Percentiles rank a stretch among this genome's conserved stretches.
Conservation (phyloP, 2,888 invertebrate genomes). For the Netelia melanura region DNA sequence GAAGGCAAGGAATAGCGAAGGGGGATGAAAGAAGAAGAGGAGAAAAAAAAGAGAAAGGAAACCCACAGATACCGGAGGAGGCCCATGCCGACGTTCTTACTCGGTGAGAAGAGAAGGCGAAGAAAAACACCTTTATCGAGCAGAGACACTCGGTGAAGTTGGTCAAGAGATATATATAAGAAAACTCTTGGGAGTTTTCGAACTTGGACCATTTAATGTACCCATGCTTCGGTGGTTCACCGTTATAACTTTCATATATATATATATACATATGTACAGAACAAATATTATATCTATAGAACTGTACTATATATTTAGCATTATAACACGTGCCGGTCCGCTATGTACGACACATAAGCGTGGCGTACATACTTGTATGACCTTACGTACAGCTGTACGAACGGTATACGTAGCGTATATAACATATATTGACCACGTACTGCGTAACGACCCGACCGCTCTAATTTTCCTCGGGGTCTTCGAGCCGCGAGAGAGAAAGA, state of each 20-base stretch:
- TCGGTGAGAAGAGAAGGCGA: slow-evolving; percentile 70
- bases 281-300: slow-evolving; percentile 11
- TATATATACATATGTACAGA: slow-evolving; percentile 20
- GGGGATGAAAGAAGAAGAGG: slow-evolving; percentile 37
- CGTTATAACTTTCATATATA: slow-evolving; percentile 29
- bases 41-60: slow-evolving; percentile 64
- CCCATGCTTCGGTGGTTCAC: slow-evolving; percentile 59
- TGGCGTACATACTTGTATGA: slow-evolving; percentile 25
- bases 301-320: slow-evolving; percentile 24
- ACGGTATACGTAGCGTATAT: slow-evolving; percentile 5
- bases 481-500: slow-evolving; percentile 19
- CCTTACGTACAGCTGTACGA: slow-evolving; percentile 30
- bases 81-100: slow-evolving; percentile 51
- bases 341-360: neutral
- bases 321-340: neutral
- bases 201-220: slow-evolving; percentile 81
- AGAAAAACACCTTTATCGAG: slow-evolving; percentile 83
- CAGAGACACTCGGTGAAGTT: slow-evolving; percentile 79
- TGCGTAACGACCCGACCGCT: slow-evolving; percentile 60
- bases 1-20: slow-evolving; percentile 61
- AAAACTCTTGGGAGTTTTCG: slow-evolving; percentile 75
- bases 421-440: slow-evolving; percentile 60
- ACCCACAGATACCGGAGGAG: slow-evolving; percentile 66
- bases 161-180: slow-evolving; percentile 72
- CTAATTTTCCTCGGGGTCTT: slow-evolving; percentile 56